A percentile compares a stretch with the other conserved stretches of the same genome.
phyloP scores from a whole-genome alignment of 2,113 vertebrate species.

The Recurvirostra avosetta region DNA sequence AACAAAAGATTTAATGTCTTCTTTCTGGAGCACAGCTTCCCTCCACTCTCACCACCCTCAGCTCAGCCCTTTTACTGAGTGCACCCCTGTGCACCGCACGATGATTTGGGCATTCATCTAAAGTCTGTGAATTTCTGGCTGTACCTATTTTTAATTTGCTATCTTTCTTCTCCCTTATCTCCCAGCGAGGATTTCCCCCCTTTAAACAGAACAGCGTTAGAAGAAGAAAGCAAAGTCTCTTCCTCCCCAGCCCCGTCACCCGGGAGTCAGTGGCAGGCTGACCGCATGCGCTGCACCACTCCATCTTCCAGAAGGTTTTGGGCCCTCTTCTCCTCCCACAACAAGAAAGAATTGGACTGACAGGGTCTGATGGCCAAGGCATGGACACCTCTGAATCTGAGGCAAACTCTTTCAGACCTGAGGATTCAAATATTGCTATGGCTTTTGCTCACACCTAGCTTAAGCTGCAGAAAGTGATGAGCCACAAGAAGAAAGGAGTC shows the following conservation, averaged over 20 bases:
- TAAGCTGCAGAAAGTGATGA: neutral
- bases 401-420: neutral
- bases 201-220: neutral
- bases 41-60: neutral
- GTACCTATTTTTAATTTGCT: no score
- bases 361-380: neutral
- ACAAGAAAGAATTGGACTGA: neutral
- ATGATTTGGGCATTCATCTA: neutral
- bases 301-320: neutral
- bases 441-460: neutral
- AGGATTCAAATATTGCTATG: neutral
- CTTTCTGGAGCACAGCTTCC: neutral
- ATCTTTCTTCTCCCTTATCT: neutral
- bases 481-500: neutral
- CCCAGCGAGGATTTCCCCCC: neutral
- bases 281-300: neutral
- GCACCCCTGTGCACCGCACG: rapidly evolving
- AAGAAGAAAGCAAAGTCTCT: neutral
- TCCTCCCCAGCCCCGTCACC: neutral
- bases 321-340: neutral
- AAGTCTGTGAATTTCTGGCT: neutral
- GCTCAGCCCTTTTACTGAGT: neutral
- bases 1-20: neutral
- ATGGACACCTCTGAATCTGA: neutral
- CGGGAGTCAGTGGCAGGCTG: neutral